Conservation (phyloP, 2,113 vertebrate genomes). For the Trematocara nigrifrons region DNA sequence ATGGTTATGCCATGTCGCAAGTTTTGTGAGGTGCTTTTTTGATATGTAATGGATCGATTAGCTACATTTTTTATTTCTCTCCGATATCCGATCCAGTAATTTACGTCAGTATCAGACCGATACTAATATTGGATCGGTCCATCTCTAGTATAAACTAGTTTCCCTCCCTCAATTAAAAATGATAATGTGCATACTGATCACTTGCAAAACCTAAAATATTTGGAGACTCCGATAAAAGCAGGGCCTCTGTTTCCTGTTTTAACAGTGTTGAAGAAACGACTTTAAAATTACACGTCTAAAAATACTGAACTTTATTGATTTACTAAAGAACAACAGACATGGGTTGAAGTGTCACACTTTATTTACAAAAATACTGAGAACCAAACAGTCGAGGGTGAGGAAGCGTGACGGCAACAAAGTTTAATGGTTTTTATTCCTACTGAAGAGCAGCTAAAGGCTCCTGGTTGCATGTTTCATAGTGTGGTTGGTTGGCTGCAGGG, state of each 20-base stretch:
- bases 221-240: background rate
- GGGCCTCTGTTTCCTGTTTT: background rate
- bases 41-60: no score
- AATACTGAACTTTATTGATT: constrained; percentile 64
- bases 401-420: constrained; percentile 35
- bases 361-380: constrained; percentile 82
- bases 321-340: constrained; percentile 59
- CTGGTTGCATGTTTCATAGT: constrained; percentile 10
- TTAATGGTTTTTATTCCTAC: constrained; percentile 31
- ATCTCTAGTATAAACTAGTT: background rate
- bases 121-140: no score
- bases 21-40: no score
- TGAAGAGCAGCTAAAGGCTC: constrained; percentile 53
- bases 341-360: constrained; percentile 76
- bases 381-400: constrained; percentile 65
- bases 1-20: no score
- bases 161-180: background rate
- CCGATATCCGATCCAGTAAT: no score
- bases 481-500: background rate
- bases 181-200: background rate
- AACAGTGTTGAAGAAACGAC: constrained; percentile 45
- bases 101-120: no score
- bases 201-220: background rate
- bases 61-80: no score
- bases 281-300: constrained; percentile 53